Conservation (phyloP, 2,113 vertebrate species). For the Grus americana region DNA sequence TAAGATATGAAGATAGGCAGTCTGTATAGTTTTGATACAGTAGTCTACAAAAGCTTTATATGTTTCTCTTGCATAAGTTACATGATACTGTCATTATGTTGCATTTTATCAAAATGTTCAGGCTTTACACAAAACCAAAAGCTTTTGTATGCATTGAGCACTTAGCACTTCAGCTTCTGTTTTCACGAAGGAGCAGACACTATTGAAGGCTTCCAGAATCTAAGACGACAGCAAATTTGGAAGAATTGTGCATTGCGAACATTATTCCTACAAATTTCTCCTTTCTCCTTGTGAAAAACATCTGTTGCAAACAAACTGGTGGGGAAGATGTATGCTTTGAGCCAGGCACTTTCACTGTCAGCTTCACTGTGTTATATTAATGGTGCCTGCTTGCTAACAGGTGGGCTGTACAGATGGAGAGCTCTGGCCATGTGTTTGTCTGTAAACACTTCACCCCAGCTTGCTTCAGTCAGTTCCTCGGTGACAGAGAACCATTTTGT, state of each 20-base stretch:
- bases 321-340: not conserved
- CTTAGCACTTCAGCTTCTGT: not conserved
- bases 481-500: not conserved
- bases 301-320: fast-evolving
- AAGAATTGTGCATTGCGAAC: not conserved
- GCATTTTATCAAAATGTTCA: not conserved
- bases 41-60: not conserved
- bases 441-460: fast-evolving
- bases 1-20: not conserved
- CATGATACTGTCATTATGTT: not conserved
- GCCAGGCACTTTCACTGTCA: not conserved
- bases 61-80: not conserved
- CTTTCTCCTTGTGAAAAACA: not conserved
- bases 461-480: not conserved
- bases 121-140: not conserved
- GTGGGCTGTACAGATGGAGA: not conserved
- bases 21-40: fast-evolving
- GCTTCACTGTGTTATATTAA: fast-evolving
- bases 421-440: not conserved
- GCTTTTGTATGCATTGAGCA: not conserved
- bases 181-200: not conserved
- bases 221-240: not conserved
- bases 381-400: not conserved
- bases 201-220: not conserved
- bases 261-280: not conserved